Conservation (phyloP, 2,113 vertebrate species). For the Coptodon bakossiorum region DNA sequence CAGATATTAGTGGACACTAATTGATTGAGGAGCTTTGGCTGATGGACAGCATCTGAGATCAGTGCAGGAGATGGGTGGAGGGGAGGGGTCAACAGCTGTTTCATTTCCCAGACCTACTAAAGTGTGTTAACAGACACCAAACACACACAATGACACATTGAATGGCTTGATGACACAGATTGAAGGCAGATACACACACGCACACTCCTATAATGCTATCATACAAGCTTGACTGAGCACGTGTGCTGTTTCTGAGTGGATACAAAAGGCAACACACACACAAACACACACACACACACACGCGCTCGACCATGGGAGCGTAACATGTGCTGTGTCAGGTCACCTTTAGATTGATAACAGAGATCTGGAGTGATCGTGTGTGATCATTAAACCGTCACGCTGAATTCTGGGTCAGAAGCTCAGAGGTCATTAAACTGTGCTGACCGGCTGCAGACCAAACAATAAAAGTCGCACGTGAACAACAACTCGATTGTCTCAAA, state of each 20-base stretch:
- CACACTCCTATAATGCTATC: not conserved
- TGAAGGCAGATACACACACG: not conserved
- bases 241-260: not conserved
- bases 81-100: slow-evolving; percentile 64
- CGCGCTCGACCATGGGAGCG: slow-evolving; percentile 9
- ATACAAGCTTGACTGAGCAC: slow-evolving; percentile 13
- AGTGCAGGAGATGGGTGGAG: not conserved
- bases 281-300: not conserved
- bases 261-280: not conserved
- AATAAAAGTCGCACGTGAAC: not conserved
- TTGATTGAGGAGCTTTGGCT: slow-evolving; percentile 68
- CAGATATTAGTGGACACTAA: slow-evolving; percentile 60
- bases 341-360: not conserved
- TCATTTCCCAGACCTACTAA: slow-evolving; percentile 65
- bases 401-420: slow-evolving; percentile 36
- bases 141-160: not conserved
- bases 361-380: slow-evolving; percentile 1
- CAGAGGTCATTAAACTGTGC: not conserved
- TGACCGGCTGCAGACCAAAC: not conserved
- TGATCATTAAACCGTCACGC: slow-evolving; percentile 10
- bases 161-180: slow-evolving; percentile 6
- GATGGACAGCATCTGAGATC: slow-evolving; percentile 54
- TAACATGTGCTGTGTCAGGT: slow-evolving; percentile 34
- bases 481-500: not conserved
- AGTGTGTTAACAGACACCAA: slow-evolving; percentile 19